Evolutionary conservation across 2,888 invertebrate species (phyloP).

Genomic region (Tenthredo livida): DNA sequence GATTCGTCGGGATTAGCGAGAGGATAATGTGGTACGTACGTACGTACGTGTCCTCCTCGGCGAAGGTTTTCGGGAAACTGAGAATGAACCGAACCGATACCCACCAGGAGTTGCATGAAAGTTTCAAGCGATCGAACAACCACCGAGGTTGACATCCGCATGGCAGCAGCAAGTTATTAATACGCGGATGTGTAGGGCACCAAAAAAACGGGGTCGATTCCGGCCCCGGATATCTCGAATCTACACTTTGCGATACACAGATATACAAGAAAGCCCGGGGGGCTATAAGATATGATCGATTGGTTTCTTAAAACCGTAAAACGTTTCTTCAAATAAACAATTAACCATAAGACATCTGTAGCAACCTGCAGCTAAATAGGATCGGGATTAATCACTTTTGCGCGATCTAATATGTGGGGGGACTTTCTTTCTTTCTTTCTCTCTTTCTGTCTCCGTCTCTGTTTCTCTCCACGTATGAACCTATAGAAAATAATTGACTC

Average conservation of each 20-base stretch:
- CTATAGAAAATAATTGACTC: not conserved
- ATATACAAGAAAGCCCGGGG: not conserved
- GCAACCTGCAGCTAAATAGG: too few species aligned
- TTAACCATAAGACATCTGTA: too few species aligned
- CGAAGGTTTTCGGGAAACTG: conserved; percentile 3
- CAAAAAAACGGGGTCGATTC: conserved; percentile 43
- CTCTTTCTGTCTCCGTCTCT: too few species aligned
- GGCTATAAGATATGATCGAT: not conserved
- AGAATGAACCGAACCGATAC: conserved; percentile 1
- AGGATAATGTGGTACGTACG: too few species aligned
- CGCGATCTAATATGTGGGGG: not conserved
- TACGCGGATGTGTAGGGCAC: conserved; percentile 54
- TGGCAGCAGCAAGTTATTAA: not conserved
- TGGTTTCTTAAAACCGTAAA: not conserved
- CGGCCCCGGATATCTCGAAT: not conserved
- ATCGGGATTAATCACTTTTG: not conserved
- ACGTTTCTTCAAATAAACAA: not conserved
- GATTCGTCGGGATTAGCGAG: not conserved
- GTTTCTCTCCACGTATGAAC: too few species aligned
- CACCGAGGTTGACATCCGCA: not conserved
- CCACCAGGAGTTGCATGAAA: not conserved
- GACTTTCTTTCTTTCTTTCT: not conserved
- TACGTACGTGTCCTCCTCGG: not conserved
- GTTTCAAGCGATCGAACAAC: conserved; percentile 40
- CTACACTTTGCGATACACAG: not conserved